A percentile compares a stretch with the other conserved stretches of the same genome.
Conservation (phyloP, 2,888 invertebrate genomes). For the Ophion ellenae region DNA sequence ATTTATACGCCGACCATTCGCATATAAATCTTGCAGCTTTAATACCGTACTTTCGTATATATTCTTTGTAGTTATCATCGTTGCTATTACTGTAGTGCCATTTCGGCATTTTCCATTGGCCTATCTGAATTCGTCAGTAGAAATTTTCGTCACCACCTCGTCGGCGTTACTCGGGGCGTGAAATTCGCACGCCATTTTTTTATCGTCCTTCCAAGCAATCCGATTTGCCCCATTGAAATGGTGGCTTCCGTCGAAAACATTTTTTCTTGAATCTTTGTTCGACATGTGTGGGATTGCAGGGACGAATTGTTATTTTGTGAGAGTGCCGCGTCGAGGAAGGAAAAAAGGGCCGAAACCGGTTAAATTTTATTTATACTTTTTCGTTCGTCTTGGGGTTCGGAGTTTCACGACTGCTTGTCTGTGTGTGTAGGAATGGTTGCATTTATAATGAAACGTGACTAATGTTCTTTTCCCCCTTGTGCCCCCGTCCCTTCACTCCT, state of each 20-base stretch:
- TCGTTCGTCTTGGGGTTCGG: slow-evolving; percentile 24
- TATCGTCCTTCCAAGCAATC: background rate
- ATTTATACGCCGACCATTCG: slow-evolving; percentile 15
- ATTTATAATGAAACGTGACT: slow-evolving; percentile 76
- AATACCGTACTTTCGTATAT: slow-evolving; percentile 30
- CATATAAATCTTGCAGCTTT: slow-evolving; percentile 16
- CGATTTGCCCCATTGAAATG: background rate
- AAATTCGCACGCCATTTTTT: background rate
- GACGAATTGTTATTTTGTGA: slow-evolving; percentile 49
- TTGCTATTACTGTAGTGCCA: slow-evolving; percentile 15
- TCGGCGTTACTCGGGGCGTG: background rate
- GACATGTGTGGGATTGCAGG: slow-evolving; percentile 15
- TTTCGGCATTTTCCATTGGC: slow-evolving; percentile 19
- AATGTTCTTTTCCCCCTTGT: slow-evolving; percentile 66
- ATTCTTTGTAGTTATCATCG: slow-evolving; percentile 8
- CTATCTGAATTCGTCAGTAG: slow-evolving; percentile 45
- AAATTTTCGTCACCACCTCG: slow-evolving; percentile 23
- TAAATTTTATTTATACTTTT: slow-evolving; percentile 35
- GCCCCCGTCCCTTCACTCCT: slow-evolving; percentile 32
- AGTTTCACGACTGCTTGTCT: slow-evolving; percentile 47
- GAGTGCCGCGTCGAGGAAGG: slow-evolving; percentile 22
- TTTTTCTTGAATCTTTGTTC: background rate
- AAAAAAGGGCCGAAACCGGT: slow-evolving; percentile 55
- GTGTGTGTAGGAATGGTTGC: slow-evolving; percentile 57
- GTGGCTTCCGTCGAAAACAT: background rate